A percentile compares a stretch with the other conserved stretches of the same genome.
These are phyloP conservation scores for Pseudachorutes palmiensis DNA, from an alignment of 1,140 invertebrate species.

Conservation along the genomic window DNA sequence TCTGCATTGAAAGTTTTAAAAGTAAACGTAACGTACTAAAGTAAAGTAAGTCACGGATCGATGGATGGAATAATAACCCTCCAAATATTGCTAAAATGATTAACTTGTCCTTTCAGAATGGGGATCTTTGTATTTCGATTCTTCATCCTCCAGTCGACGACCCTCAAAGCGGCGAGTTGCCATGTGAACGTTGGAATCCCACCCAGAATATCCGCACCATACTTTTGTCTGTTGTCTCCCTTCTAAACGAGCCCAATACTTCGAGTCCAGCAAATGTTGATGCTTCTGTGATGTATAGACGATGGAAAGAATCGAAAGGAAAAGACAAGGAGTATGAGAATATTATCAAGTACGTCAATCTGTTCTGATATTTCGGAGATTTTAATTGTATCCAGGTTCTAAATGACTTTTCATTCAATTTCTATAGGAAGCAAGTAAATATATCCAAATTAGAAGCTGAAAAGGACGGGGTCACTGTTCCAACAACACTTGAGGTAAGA, in stretches of 20 bases:
- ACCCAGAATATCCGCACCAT: conserved; percentile 99
- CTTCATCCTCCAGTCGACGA: conserved; percentile 82
- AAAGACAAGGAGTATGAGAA: conserved; percentile 99
- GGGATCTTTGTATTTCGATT: conserved; percentile 98
- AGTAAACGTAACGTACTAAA: no score
- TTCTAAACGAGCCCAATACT: conserved; percentile 98
- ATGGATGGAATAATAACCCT: no score
- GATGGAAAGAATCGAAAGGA: conserved; percentile 96
- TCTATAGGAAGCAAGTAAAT: conserved; percentile 86
- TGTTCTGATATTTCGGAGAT: neutral
- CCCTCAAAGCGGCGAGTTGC: conserved; percentile 94
- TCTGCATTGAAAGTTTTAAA: no score
- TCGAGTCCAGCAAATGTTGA: conserved; percentile 99
- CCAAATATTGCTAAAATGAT: no score
- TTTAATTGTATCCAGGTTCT: neutral
- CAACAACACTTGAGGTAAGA: conserved; percentile 74
- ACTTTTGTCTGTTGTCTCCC: conserved; percentile 92
- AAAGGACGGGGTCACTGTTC: conserved; percentile 92
- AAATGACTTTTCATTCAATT: neutral
- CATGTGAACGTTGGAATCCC: conserved; percentile 99
- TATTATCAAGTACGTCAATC: conserved; percentile 77
- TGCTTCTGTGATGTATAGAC: conserved; percentile 97
- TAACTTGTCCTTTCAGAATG: conserved; percentile 71
- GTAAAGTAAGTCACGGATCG: no score
- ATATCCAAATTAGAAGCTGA: conserved; percentile 89